Evolutionary conservation across 2,888 invertebrate species (phyloP).

Genomic region (Bellardia pandia): DNA sequence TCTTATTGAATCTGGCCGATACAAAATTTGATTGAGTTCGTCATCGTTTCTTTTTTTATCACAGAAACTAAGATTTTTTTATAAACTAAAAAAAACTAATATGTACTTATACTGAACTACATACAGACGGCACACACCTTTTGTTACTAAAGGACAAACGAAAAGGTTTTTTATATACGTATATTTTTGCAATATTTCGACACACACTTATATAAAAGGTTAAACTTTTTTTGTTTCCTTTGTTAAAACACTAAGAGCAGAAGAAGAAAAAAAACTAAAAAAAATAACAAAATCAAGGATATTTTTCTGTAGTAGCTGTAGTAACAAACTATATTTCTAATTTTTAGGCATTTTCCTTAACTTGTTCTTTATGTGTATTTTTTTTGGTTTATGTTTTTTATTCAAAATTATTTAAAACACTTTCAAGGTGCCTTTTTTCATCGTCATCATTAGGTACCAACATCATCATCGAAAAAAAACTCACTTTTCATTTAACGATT

Average conservation of each 20-base stretch:
- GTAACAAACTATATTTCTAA: background rate
- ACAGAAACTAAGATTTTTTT: conserved; percentile 46
- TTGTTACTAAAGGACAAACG: conserved; percentile 45
- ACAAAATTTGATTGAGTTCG: conserved; percentile 73
- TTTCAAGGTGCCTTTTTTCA: conserved; percentile 73
- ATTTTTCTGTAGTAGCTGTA: background rate
- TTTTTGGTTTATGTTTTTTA: conserved; percentile 13
- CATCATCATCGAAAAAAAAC: conserved; percentile 57
- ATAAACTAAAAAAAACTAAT: conserved; percentile 7
- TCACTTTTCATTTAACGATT: conserved; percentile 74
- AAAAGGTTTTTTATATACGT: conserved; percentile 32
- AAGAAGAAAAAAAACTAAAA: background rate
- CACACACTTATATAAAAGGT: conserved; percentile 70
- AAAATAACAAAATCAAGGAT: conserved; percentile 51
- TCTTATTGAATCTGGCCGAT: conserved; percentile 79
- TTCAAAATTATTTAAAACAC: conserved; percentile 51
- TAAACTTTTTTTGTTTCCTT: conserved; percentile 52
- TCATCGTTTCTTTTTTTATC: conserved; percentile 60
- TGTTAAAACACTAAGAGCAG: conserved; percentile 20
- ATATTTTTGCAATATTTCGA: conserved; percentile 21
- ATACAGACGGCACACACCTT: conserved; percentile 51
- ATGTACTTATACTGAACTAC: conserved; percentile 7
- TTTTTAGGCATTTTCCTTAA: conserved; percentile 3
- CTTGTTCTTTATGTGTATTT: conserved; percentile 27
- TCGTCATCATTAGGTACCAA: conserved; percentile 32